Base-by-base conservation (phyloP, 2,797 vertebrate genomes). In the Danio tinwini region DNA sequence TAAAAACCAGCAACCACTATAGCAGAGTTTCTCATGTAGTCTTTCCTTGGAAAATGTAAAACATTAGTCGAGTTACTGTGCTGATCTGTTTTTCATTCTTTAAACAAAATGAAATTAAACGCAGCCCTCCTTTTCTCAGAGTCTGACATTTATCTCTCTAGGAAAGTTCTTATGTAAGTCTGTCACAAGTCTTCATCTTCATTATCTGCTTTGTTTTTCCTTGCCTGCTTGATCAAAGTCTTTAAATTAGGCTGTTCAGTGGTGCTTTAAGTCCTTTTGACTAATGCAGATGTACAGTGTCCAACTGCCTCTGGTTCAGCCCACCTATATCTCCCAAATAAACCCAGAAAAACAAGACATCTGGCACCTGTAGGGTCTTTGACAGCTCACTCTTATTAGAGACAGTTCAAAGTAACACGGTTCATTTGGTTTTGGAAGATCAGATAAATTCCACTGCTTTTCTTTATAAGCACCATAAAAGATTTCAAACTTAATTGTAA, bases 151-250 rank as follows among this genome's bases (percentile, higher is more conserved):
- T 55, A 53, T 65, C 53, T 68, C 56, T 59, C 47, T 50, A 13
- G 21, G 21, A 39, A 68, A 68, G 64, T 29, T 55, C 68, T 82
- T 80, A 68, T 65, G 69, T 29, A 29, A 29, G 29, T 29, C 29
- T 29, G 29, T 3, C 29, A 29, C 59, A 81, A 80, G 29, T 52
- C 13, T 55, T 75, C n/a, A 6, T 79, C 52, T 7, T 62, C 50
- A 40, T 71, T 64, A 70, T 11, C 67, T 63, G 65, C 42, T 53
- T 37, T 5, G 44, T 6, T 62, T 56, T 76, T 53, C 19, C 17
- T 58, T 17, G 17, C 53, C 11, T 56, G 17, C 50, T 50, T 62
- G 65, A 63, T 67, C 29, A 74, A 49, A 11, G 42, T 68, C 10
- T 62, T 44, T 50, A 44, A 70, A 39, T 39, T 17, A 5, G 5